These are phyloP conservation scores for Acipenser transmontanus DNA, from an alignment of 2,797 vertebrate species.

Conservation along the genomic window DNA sequence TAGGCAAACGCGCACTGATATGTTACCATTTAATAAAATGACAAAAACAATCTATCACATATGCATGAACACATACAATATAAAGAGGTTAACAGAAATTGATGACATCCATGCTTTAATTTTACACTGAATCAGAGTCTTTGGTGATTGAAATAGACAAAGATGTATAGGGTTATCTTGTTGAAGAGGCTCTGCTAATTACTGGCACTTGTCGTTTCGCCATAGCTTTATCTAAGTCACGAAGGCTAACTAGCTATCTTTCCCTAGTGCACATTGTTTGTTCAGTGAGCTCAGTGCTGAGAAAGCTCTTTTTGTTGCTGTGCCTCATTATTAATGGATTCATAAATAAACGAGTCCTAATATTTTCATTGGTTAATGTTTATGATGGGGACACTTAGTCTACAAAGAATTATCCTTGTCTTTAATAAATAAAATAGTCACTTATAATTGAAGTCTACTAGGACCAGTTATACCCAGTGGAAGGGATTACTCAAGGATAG, in stretches of 20 bases:
- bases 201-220: slow-evolving; percentile 80
- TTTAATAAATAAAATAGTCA: slow-evolving; percentile 82
- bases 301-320: slow-evolving; percentile 69
- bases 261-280: slow-evolving; percentile 76
- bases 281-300: slow-evolving; percentile 75
- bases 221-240: slow-evolving; percentile 81
- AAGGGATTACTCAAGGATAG: slow-evolving; percentile 8
- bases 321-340: slow-evolving; percentile 83
- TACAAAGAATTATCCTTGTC: slow-evolving; percentile 76
- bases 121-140: slow-evolving; percentile 71
- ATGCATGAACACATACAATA: slow-evolving; percentile 74
- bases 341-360: slow-evolving; percentile 84
- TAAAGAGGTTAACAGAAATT: slow-evolving; percentile 87
- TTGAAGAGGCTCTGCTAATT: slow-evolving; percentile 81
- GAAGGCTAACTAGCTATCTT: slow-evolving; percentile 81
- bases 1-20: slow-evolving; percentile 52
- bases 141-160: slow-evolving; percentile 88
- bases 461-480: slow-evolving; percentile 44
- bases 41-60: slow-evolving; percentile 86
- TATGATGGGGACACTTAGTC: slow-evolving; percentile 75
- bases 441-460: slow-evolving; percentile 83
- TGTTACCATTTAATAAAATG: slow-evolving; percentile 82
- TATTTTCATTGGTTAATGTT: slow-evolving; percentile 81
- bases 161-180: slow-evolving; percentile 85
- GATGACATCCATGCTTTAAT: slow-evolving; percentile 85